Base-by-base conservation (phyloP, 2,797 vertebrate species). In the Sebastes diploproa region DNA sequence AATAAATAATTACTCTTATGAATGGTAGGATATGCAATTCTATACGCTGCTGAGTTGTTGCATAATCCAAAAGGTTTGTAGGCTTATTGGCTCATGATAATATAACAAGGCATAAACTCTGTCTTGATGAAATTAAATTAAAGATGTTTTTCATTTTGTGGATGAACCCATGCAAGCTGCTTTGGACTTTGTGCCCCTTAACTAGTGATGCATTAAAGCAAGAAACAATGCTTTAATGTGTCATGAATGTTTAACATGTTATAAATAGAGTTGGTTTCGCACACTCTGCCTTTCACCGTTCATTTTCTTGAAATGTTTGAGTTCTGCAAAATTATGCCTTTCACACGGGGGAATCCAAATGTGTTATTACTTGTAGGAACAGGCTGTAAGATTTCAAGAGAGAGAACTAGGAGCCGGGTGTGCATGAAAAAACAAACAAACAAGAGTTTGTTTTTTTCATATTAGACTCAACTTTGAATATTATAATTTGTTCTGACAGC, bases 401-500 rank as follows among this genome's bases (percentile, higher is more conserved):
- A 72, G 59, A 30, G 32, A 78, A 69, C 65, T 14, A 55, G 6
- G 59, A 69, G 58, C 38, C 1, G 25, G 38, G 13, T 64, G 56
- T 32, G 38, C 7, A 25, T 30, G n/a, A 52, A 82, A 63, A 52
- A 75, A 20, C 7, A n/a, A 58, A 34, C 13, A 58, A 38, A n/a
- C 20, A 54, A 0, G 10, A 30, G 27, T 68, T 83, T 80, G 61
- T 56, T 64, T 52, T 77, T 78, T 83, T 81, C 58, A 67, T 59
- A n/a, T 76, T 59, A 54, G 25, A 59, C 54, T 77, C 34, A 70
- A 36, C 84, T 81, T 73, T 79, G 42, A 85, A 92, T 86, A 80
- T 89, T 88, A 29, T 82, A 86, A 90, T 89, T 77, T 80, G 82
- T 87, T 83, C 72, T 30, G 62, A 82, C 81, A 85, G 84, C 32